Evolutionary conservation across 1,140 invertebrate species (phyloP), one percentile per base, ranked within the genome.

Genomic region (Liolophura sinensis): DNA sequence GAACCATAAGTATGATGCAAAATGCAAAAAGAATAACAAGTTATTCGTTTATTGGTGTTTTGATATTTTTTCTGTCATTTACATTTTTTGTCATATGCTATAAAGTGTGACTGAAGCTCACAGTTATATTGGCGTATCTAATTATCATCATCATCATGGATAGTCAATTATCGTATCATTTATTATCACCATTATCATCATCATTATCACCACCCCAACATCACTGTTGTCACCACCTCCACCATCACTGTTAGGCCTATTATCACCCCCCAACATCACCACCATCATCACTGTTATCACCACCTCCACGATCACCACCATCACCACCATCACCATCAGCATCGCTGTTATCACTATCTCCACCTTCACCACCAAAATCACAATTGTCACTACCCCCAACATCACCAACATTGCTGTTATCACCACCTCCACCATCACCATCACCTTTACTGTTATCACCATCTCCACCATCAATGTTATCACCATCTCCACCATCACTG

Each of bases 401-500:
- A 50, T 15, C 49, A 50, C 14, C 49, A n/a, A n/a, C 49, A 50
- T n/a, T n/a, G n/a, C 49, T 15, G n/a, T 0, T 14, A 14, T 50
- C 49, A 50, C n/a, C 49, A 50, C 49, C 49, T 14, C 49, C 49
- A 50, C 49, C 49, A 50, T 50, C 14, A 50, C 49, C 49, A 50
- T 15, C n/a, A 14, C 14, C 49, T 15, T n/a, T 50, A 15, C 49
- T 14, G 49, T n/a, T n/a, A 50, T 50, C n/a, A n/a, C 49, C 49
- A 50, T 15, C 49, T 50, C 1, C 50, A 51, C 1, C 50, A 51
- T 51, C 50, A 51, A 15, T 20, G 20, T 1, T 20, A 51, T 20
- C 50, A 51, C 50, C n/a, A n/a, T n/a, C n/a, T n/a, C n/a, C n/a
- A n/a, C n/a, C n/a, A n/a, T n/a, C n/a, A n/a, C n/a, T n/a, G n/a